Conservation (phyloP, 2,797 vertebrate species). For the Sebastes diploproa region DNA sequence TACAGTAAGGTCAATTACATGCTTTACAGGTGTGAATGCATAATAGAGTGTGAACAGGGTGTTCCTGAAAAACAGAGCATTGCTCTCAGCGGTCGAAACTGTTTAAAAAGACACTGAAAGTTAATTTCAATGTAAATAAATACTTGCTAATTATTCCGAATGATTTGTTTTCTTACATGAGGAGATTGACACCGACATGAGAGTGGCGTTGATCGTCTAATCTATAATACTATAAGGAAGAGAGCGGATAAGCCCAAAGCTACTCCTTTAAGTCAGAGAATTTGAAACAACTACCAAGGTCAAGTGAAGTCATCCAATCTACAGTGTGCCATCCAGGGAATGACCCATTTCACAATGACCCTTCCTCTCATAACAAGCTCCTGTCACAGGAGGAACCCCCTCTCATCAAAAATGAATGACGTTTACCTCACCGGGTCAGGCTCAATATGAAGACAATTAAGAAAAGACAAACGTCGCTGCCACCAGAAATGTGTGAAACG, state of each 20-base stretch:
- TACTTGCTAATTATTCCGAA: not conserved
- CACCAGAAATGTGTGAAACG: not conserved
- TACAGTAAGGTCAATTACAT: not conserved
- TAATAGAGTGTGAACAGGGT: not conserved
- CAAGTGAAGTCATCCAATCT: slow-evolving; percentile 21
- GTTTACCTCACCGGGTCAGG: not conserved
- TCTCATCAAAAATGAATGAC: slow-evolving; percentile 43
- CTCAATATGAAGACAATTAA: not conserved
- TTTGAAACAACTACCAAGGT: not conserved
- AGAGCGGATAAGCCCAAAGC: not conserved
- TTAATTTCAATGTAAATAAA: not conserved
- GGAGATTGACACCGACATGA: too few species aligned
- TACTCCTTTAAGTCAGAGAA: not conserved
- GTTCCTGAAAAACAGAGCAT: too few species aligned
- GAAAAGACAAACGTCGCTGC: not conserved
- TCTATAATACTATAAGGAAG: not conserved
- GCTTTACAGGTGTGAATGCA: not conserved
- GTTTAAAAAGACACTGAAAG: not conserved
- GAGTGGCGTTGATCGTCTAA: not conserved
- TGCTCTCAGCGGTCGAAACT: not conserved
- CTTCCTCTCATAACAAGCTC: slow-evolving; percentile 25
- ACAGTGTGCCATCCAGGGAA: not conserved
- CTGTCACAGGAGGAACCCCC: slow-evolving; percentile 44
- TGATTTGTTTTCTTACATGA: not conserved
- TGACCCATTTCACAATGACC: slow-evolving; percentile 42